Evolutionary conservation across 1,140 invertebrate species (phyloP).

Genomic region (Lasioglossum baleicum): DNA sequence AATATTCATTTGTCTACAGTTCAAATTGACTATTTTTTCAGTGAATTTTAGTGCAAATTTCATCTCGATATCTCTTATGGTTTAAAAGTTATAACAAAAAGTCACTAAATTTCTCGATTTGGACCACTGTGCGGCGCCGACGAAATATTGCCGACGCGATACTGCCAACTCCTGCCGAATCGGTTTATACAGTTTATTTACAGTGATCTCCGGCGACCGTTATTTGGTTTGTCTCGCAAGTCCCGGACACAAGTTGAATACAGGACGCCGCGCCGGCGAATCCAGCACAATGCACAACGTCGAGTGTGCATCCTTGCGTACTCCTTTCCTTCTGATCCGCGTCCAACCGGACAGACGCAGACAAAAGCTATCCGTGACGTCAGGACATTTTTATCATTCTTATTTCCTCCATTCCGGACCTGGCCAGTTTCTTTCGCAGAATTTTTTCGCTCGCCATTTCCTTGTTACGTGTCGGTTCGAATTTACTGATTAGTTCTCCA

Average conservation of each 20-base stretch:
- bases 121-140: too few species aligned
- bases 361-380: neutral
- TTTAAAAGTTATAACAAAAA: too few species aligned
- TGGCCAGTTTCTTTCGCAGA: too few species aligned
- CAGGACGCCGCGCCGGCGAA: neutral
- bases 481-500: too few species aligned
- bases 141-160: neutral
- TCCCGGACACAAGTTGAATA: neutral
- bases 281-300: neutral
- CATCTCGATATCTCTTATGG: too few species aligned
- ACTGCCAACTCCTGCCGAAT: constrained; percentile 1
- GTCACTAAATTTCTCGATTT: too few species aligned
- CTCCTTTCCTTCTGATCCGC: neutral
- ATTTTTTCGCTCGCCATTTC: too few species aligned
- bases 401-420: too few species aligned
- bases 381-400: neutral
- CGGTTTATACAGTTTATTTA: neutral
- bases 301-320: neutral
- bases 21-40: too few species aligned
- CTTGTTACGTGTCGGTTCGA: too few species aligned
- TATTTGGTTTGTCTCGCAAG: neutral
- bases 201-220: neutral
- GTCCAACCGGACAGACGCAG: neutral
- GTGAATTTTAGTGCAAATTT: too few species aligned
- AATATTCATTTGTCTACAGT: too few species aligned